Conservation (phyloP, 2,113 vertebrate species). For the Varanus salvator region DNA sequence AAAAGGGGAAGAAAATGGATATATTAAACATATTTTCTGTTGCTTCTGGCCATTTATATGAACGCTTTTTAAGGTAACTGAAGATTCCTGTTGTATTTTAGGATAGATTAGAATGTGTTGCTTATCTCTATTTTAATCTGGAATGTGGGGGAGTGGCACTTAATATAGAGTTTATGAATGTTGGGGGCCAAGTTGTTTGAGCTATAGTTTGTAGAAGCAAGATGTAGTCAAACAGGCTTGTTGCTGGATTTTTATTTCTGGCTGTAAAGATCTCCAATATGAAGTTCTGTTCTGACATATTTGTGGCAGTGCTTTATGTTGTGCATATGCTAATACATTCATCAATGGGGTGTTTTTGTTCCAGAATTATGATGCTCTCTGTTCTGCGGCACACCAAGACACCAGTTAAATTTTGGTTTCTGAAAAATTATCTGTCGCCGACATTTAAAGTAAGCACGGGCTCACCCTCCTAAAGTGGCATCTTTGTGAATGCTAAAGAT, state of each 20-base stretch:
- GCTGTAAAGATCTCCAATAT: not conserved
- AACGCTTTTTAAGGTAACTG: conserved; percentile 93
- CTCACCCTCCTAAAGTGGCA: not conserved
- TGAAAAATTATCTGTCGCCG: conserved; percentile 98
- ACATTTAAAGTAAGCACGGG: conserved; percentile 90
- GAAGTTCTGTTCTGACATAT: conserved; percentile 26
- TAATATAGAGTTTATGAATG: conserved; percentile 18
- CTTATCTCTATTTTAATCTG: not conserved
- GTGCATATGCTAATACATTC: conserved; percentile 36
- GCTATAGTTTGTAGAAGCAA: not conserved
- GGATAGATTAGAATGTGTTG: not conserved
- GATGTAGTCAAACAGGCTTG: not conserved
- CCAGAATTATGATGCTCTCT: conserved; percentile 99
- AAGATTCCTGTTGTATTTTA: not conserved
- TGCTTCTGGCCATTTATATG: conserved; percentile 96
- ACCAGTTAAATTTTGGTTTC: conserved; percentile 98
- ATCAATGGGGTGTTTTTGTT: conserved; percentile 55
- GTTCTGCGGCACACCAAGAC: conserved; percentile 92
- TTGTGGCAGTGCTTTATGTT: conserved; percentile 40
- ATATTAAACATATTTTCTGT: conserved; percentile 96
- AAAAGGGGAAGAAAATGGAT: conserved; percentile 82
- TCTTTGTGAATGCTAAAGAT: not conserved
- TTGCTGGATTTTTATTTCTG: not conserved
- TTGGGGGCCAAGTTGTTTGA: not conserved
- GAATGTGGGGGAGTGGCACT: not conserved